Evolutionary conservation across 2,113 vertebrate species (phyloP).

Genomic region (Pterophyllum scalare): DNA sequence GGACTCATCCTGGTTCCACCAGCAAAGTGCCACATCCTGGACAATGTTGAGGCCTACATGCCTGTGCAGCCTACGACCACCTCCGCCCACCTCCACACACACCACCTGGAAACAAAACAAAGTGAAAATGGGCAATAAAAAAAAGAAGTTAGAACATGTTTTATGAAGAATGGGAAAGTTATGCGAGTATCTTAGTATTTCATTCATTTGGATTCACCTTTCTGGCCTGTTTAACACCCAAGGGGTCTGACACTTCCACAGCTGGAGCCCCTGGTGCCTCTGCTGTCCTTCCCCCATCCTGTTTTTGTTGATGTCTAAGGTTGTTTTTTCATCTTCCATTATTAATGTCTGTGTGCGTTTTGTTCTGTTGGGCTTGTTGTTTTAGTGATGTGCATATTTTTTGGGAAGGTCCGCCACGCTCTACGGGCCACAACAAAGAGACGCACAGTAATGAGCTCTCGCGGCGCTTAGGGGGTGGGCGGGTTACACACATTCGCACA

Average conservation of each 20-base stretch:
- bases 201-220: conserved; percentile 41
- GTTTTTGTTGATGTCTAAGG: conserved; percentile 62
- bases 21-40: conserved; percentile 90
- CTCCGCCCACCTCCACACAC: conserved; percentile 82
- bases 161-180: conserved; percentile 1
- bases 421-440: conserved; percentile 77
- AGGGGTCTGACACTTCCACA: conserved; percentile 37
- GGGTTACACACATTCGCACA: conserved; percentile 18
- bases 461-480: conserved; percentile 52
- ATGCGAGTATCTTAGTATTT: conserved; percentile 14
- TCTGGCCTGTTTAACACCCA: conserved; percentile 20
- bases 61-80: conserved; percentile 78
- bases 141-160: neutral
- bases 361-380: conserved; percentile 68
- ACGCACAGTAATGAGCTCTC: conserved; percentile 78
- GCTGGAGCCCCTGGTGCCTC: conserved; percentile 22
- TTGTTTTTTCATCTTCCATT: conserved; percentile 72
- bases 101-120: conserved; percentile 80
- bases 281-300: conserved; percentile 44
- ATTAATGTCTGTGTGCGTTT: conserved; percentile 71
- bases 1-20: conserved; percentile 83
- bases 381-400: conserved; percentile 80
- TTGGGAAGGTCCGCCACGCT: conserved; percentile 77
- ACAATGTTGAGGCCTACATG: conserved; percentile 82
- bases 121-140: neutral